Conservation (phyloP, 2,797 vertebrate genomes). For the Basileuterus tristriatus region DNA sequence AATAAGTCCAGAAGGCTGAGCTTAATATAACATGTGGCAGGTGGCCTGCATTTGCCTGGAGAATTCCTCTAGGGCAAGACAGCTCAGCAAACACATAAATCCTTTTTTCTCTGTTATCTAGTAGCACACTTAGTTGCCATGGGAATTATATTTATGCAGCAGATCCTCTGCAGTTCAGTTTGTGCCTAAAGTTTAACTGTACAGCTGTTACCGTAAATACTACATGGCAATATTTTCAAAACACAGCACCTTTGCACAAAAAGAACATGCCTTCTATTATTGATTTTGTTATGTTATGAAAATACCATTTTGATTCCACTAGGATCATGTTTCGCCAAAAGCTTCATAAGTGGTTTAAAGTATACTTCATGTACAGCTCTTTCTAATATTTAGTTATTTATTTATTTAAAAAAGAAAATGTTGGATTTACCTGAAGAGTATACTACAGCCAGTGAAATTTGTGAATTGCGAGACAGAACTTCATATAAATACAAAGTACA, state of each 20-base stretch:
- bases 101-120: slow-evolving; percentile 86
- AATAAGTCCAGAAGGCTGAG: slow-evolving; percentile 83
- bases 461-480: neutral
- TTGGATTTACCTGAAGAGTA: neutral
- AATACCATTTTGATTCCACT: slow-evolving; percentile 59
- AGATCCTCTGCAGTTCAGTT: slow-evolving; percentile 83
- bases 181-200: slow-evolving; percentile 83
- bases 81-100: slow-evolving; percentile 91
- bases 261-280: slow-evolving; percentile 70
- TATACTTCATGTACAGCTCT: neutral
- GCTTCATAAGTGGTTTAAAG: slow-evolving; percentile 39
- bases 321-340: slow-evolving; percentile 32
- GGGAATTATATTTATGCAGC: slow-evolving; percentile 88
- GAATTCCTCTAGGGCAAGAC: slow-evolving; percentile 89
- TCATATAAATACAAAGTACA: neutral
- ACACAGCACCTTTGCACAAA: slow-evolving; percentile 73
- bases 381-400: slow-evolving; percentile 37
- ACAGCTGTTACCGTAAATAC: slow-evolving; percentile 82
- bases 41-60: slow-evolving; percentile 87
- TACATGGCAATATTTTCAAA: slow-evolving; percentile 81
- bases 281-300: slow-evolving; percentile 69
- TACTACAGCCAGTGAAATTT: neutral
- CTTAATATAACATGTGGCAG: slow-evolving; percentile 88
- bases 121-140: slow-evolving; percentile 88
- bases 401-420: neutral